Evolutionary conservation across 1,140 invertebrate genomes (phyloP).

Genomic region (Heliconius congener): DNA sequence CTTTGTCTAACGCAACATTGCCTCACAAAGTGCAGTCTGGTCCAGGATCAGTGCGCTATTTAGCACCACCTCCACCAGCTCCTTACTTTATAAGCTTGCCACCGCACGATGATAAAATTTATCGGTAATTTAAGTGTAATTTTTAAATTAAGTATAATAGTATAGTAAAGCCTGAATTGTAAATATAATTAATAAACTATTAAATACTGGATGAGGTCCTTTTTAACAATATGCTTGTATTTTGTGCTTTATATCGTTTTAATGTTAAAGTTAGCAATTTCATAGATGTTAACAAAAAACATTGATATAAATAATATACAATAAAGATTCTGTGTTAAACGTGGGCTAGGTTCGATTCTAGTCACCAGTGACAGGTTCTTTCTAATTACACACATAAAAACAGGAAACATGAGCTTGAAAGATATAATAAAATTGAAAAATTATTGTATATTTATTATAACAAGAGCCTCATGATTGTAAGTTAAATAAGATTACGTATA

Average conservation of each 20-base stretch:
- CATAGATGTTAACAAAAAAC: not conserved
- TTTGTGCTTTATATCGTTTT: conserved; percentile 31
- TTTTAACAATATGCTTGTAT: conserved; percentile 24
- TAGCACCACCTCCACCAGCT: conserved; percentile 72
- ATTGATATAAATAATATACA: not conserved
- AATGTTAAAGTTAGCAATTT: not conserved
- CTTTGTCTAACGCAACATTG: conserved; percentile 82
- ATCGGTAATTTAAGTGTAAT: conserved; percentile 62
- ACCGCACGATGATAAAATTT: conserved; percentile 80
- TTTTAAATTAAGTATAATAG: conserved; percentile 14
- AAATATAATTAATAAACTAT: conserved; percentile 41
- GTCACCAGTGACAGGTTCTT: conserved; percentile 60
- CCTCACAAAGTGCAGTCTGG: conserved; percentile 84
- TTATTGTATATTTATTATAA: not conserved
- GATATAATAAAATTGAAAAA: not conserved
- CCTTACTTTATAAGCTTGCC: conserved; percentile 81
- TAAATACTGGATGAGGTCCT: conserved; percentile 24
- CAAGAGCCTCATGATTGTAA: not conserved
- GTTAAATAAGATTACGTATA: not conserved
- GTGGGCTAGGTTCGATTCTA: conserved; percentile 64
- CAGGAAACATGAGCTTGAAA: not conserved
- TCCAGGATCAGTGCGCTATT: conserved; percentile 80
- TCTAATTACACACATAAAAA: conserved; percentile 1
- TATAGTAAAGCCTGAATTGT: conserved; percentile 27
- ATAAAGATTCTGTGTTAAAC: conserved; percentile 16